Percentiles rank a stretch among this genome's conserved stretches.
Evolutionary conservation across 1,140 invertebrate species (phyloP).

Genomic region (Hylyphantes graminicola): DNA sequence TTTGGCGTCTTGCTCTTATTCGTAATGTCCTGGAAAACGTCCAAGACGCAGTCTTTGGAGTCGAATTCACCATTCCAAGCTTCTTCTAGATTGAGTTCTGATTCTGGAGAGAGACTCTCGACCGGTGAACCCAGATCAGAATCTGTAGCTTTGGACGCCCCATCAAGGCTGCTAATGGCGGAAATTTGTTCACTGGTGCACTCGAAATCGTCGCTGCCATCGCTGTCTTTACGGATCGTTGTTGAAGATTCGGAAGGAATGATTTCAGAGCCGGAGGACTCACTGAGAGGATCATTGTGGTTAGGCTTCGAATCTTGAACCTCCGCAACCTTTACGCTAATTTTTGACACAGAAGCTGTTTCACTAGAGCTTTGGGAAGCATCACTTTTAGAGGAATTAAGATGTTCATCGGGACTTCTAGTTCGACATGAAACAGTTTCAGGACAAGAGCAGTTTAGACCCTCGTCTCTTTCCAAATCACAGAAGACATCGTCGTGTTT

Average conservation of each 20-base stretch:
- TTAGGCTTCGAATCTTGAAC: not conserved
- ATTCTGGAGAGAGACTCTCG: conserved; percentile 39
- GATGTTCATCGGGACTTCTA: conserved; percentile 32
- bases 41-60: conserved; percentile 27
- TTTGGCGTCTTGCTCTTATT: conserved; percentile 29
- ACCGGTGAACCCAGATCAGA: conserved; percentile 51
- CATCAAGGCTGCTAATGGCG: conserved; percentile 57
- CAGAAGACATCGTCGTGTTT: conserved; percentile 66
- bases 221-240: conserved; percentile 44
- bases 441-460: conserved; percentile 26
- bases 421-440: not conserved
- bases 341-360: conserved; percentile 19
- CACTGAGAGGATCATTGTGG: conserved; percentile 35
- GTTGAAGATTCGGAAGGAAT: conserved; percentile 55
- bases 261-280: conserved; percentile 54
- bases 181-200: conserved; percentile 59
- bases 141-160: conserved; percentile 38
- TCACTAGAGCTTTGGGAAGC: conserved; percentile 50
- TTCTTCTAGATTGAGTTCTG: conserved; percentile 43
- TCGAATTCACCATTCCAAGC: conserved; percentile 32
- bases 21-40: conserved; percentile 52
- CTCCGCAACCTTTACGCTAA: conserved; percentile 36
- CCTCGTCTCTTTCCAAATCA: conserved; percentile 27
- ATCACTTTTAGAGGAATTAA: conserved; percentile 27
- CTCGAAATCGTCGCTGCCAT: conserved; percentile 40